Base-by-base conservation (phyloP, 2,888 invertebrate species). In the Nowickia ferox region DNA sequence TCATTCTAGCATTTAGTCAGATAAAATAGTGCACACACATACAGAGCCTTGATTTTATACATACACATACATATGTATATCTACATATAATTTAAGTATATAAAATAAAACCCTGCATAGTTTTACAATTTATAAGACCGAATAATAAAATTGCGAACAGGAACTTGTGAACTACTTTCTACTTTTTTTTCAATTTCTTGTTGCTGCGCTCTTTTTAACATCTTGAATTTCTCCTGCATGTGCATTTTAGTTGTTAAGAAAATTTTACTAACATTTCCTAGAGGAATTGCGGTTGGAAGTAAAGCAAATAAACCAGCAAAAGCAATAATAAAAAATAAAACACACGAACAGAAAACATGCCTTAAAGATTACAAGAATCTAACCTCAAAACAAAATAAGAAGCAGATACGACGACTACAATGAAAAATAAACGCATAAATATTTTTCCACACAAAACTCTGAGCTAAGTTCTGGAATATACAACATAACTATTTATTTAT, bases 121-220 rank as follows among this genome's bases (percentile, higher is more conserved):
- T 84, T 86, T 76, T 72, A 83, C 79, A 72, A 86, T 83, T 83
- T 86, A 83, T 83, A 75, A 72, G 72, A 79, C 79, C 75, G 71
- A 79, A 79, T 83, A 76, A 83, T 83, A 83, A 87, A 87, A 85
- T 87, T 84, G 81, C 72, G 71, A 77, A 84, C 75, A 84, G 87
- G 82, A 87, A 87, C 87, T 87, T 87, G 74, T 86, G 86, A 87
- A 87, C 84, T 86, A 87, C 77, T 87, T 87, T 87, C 75, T 75
- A 77, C 59, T 69, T 80, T 48, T 75, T 57, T 30, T 30, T 1
- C 5, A 13, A 46, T 61, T 51, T 38, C 68, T 61, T 59, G 42
- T 13, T 59, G 17, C 44, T 59, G 22, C 30, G 9, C 22, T 42
- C 13, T 15, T 55, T 19, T 51, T 17, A 53, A 46, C 71, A 51